Evolutionary conservation across 92 coral and sea anemone genomes (phyloP).

Genomic region (Palythoa grandis): DNA sequence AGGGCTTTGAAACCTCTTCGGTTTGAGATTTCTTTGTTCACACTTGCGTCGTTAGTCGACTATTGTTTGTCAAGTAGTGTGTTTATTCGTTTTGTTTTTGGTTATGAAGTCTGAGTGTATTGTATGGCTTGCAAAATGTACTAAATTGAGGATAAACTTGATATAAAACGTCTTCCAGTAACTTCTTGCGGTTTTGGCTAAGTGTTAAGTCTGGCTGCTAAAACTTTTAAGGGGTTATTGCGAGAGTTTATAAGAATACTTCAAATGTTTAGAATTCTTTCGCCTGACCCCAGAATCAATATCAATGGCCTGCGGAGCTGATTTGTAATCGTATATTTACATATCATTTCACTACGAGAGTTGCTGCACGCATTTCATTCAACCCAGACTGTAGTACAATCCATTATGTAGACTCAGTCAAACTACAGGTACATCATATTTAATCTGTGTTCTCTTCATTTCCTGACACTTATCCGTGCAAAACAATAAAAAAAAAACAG

Average conservation of each 20-base stretch:
- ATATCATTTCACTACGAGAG: background rate
- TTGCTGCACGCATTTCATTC: background rate
- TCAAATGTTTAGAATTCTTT: constrained; percentile 21
- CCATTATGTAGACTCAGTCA: background rate
- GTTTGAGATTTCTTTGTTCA: background rate
- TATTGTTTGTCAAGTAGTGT: background rate
- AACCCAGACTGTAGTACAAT: background rate
- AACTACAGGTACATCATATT: background rate
- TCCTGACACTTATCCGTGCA: background rate
- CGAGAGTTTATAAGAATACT: constrained; percentile 1
- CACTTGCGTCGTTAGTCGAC: background rate
- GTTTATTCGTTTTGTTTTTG: background rate
- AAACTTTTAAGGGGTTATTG: background rate
- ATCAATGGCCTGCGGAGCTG: background rate
- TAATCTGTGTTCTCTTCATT: background rate
- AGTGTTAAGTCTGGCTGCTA: background rate
- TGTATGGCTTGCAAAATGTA: background rate
- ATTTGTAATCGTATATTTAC: background rate
- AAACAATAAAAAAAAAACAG: background rate
- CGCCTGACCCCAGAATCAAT: background rate
- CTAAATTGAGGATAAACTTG: background rate
- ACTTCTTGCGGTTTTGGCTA: background rate
- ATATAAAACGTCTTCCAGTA: background rate
- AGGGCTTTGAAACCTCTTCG: background rate
- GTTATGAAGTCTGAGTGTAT: background rate